Conservation (phyloP, 2,888 invertebrate genomes). For the Coleophora flavipennella region DNA sequence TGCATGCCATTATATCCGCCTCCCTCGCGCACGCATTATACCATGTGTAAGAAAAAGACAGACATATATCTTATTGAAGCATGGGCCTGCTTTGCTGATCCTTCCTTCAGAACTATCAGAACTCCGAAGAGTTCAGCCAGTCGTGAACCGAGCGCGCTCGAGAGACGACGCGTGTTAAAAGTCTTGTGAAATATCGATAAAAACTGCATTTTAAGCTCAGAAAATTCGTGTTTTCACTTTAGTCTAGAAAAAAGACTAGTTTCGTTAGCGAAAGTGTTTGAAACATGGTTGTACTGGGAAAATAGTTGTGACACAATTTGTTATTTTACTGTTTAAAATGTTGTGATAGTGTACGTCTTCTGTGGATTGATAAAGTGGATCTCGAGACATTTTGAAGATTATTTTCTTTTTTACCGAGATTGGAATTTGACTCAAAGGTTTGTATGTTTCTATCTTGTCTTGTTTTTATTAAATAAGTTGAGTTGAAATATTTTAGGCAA, state of each 20-base stretch:
- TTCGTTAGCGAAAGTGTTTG: background rate
- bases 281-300: background rate
- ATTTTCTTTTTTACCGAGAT: constrained; percentile 18
- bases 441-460: constrained; percentile 11
- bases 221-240: background rate
- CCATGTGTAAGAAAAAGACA: constrained; percentile 24
- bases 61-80: constrained; percentile 40
- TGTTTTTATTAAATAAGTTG: background rate
- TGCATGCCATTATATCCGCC: constrained; percentile 60
- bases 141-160: constrained; percentile 21
- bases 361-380: constrained; percentile 24
- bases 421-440: constrained; percentile 17
- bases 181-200: background rate
- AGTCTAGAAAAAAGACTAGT: background rate
- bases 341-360: constrained; percentile 2
- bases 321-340: constrained; percentile 1
- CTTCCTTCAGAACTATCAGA: no score
- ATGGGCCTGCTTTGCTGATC: constrained; percentile 22
- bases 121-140: no score
- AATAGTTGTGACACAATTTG: background rate
- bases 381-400: constrained; percentile 17
- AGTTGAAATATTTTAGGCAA: background rate
- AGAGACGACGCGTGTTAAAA: constrained; percentile 16
- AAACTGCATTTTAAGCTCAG: background rate
- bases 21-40: constrained; percentile 18